Percentiles rank a stretch among this genome's conserved stretches.
These are phyloP conservation scores for Cygnus olor DNA, from an alignment of 2,797 vertebrate genomes.

Conservation along the genomic window DNA sequence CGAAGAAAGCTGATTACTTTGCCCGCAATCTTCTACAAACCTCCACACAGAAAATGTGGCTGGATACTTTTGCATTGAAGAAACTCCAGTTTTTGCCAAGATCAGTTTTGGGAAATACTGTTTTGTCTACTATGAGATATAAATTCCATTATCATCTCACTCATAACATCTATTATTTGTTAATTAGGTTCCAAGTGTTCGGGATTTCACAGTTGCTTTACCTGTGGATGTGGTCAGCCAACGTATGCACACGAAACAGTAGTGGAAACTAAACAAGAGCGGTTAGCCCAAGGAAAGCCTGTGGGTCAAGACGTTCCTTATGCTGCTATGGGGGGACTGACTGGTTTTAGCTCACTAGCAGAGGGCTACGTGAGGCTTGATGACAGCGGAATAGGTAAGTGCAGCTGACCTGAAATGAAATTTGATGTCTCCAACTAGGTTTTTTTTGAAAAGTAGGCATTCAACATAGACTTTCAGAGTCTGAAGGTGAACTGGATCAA, in stretches of 20 bases:
- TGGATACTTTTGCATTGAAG: not conserved
- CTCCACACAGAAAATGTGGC: not conserved
- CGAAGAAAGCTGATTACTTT: not conserved
- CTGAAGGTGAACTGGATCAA: not conserved
- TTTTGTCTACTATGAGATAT: not conserved
- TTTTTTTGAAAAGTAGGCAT: not conserved
- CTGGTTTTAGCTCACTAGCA: constrained; percentile 89
- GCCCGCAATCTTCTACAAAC: fast-evolving
- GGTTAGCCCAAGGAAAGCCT: constrained; percentile 82
- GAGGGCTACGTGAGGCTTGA: constrained; percentile 88
- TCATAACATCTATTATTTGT: not conserved
- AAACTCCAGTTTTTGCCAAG: not conserved
- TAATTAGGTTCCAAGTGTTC: constrained; percentile 84
- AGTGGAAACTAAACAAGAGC: constrained; percentile 88
- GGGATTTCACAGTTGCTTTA: constrained; percentile 86
- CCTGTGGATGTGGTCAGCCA: constrained; percentile 89
- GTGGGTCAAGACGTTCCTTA: constrained; percentile 88
- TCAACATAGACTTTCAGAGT: not conserved
- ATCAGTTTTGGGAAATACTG: not conserved
- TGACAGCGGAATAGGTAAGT: constrained; percentile 81
- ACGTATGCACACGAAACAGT: constrained; percentile 84
- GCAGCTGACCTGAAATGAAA: not conserved
- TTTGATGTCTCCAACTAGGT: not conserved
- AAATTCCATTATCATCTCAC: not conserved
- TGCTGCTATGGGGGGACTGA: constrained; percentile 91